phyloP scores from a whole-genome alignment of 2,113 vertebrate species.

The Datnioides undecimradiatus region DNA sequence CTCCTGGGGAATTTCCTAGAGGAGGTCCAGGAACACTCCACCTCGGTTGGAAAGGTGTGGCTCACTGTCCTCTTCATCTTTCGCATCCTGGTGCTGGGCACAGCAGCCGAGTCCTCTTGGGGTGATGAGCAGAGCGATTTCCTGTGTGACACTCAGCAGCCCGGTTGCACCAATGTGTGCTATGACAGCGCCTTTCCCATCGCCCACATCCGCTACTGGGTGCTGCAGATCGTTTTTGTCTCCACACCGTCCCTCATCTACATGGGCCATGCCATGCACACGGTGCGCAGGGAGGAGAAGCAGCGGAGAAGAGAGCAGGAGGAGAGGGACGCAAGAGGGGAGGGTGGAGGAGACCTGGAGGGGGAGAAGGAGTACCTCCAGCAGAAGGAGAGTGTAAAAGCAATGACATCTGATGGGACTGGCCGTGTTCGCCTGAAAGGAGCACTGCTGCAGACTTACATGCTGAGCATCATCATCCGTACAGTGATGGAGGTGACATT shows the following conservation, averaged over 20 bases:
- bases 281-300: constrained; percentile 92
- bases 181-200: constrained; percentile 98
- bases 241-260: constrained; percentile 96
- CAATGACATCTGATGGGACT: constrained; percentile 76
- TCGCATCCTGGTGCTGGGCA: constrained; percentile 97
- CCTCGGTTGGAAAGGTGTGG: constrained; percentile 97
- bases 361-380: constrained; percentile 80
- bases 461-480: constrained; percentile 94
- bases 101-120: constrained; percentile 96
- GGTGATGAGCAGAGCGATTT: constrained; percentile 97
- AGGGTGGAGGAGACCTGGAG: constrained; percentile 47
- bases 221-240: constrained; percentile 97
- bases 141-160: constrained; percentile 93
- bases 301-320: constrained; percentile 81
- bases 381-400: constrained; percentile 82
- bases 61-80: constrained; percentile 97
- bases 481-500: constrained; percentile 94
- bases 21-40: constrained; percentile 98
- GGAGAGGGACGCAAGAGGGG: constrained; percentile 66
- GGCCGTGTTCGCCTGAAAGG: constrained; percentile 88
- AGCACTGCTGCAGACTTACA: constrained; percentile 91
- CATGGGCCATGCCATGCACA: constrained; percentile 96
- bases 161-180: constrained; percentile 95
- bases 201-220: constrained; percentile 97
- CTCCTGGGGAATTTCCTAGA: constrained; percentile 96